phyloP scores from a whole-genome alignment of 1,140 invertebrate genomes.

The Belonocnema kinseyi region DNA sequence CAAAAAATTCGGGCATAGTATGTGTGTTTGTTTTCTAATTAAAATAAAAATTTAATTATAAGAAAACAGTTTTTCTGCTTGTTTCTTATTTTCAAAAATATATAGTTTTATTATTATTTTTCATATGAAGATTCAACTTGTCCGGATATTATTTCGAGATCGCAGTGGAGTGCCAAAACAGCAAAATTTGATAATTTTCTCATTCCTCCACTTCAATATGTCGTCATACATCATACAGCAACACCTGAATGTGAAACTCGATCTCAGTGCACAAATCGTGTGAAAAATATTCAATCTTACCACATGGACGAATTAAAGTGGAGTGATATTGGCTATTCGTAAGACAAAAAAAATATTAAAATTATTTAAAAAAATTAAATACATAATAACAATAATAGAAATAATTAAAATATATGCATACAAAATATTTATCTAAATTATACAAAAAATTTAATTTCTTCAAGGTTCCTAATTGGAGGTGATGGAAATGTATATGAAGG shows the following conservation, averaged over 20 bases:
- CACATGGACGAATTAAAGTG: constrained; percentile 72
- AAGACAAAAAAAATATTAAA: constrained; percentile 30
- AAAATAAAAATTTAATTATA: too few species aligned
- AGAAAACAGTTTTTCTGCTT: too few species aligned
- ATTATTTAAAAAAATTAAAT: not conserved
- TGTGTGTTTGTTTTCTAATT: too few species aligned
- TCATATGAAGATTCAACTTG: constrained; percentile 53
- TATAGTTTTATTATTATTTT: not conserved
- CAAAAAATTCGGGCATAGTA: too few species aligned
- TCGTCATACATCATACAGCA: constrained; percentile 72
- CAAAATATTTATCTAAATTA: constrained; percentile 21
- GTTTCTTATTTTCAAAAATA: too few species aligned
- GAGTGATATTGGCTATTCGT: constrained; percentile 73
- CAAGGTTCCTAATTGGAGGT: constrained; percentile 75
- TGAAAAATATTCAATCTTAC: constrained; percentile 66
- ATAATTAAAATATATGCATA: not conserved
- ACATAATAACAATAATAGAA: too few species aligned
- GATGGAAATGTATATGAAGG: constrained; percentile 78
- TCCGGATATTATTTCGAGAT: constrained; percentile 47
- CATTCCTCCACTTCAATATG: constrained; percentile 54
- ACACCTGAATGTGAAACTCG: constrained; percentile 58
- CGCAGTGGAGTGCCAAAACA: constrained; percentile 35
- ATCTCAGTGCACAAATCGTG: constrained; percentile 55
- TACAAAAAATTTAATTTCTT: constrained; percentile 33
- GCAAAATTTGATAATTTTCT: constrained; percentile 41